Base-by-base conservation (phyloP, 2,113 vertebrate species). In the Trinectes maculatus region DNA sequence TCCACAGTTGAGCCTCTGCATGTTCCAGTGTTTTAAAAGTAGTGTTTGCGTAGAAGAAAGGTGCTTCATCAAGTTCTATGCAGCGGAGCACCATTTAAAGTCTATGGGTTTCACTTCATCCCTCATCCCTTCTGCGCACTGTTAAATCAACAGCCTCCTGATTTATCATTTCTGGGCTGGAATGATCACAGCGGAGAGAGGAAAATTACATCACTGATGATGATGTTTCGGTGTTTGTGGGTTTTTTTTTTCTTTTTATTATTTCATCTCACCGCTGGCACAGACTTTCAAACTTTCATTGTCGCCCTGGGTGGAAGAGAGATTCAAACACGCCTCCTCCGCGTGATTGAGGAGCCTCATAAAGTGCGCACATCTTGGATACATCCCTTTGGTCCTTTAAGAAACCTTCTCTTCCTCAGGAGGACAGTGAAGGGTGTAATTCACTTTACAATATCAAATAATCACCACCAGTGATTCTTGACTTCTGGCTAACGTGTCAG, bases 401-500 rank as follows among this genome's bases (percentile, higher is more conserved):
- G 79, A 60, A 62, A 43, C 48, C 49, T 40, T 39, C 25, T n/a
- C 42, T 40, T 52, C 46, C 74, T 51, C 55, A 1, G 21, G 79
- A 76, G 71, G 58, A 75, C n/a, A 13, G 68, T 24, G 63, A 57
- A 77, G 72, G 61, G 61, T 74, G 70, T 86, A 86, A 90, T 90
- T 81, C 77, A 85, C 82, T 89, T 89, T 79, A 79, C 80, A 77
- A 81, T 85, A 89, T 90, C 84, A 83, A 85, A 85, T 88, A 80
- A 90, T 89, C 85, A 60, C 61, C 12, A 7, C 74, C 77, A 74
- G 82, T 74, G 77, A 70, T 79, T 88, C 79, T 85, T 85, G 82
- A 85, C 79, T 89, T 77, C 65, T 54, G 53, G 84, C 82, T 81
- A 78, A 79, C 83, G 84, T 71, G 74, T 80, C 77, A n/a, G 79